Evolutionary conservation across 2,113 vertebrate species (phyloP).

Genomic region (western clawed frog (Xenopus tropicalis)): UCB_Xtro_10.0 CM004450.2:56799501-56800000

Average conservation of each 20-base stretch:
- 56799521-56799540: too few relatives aligned
- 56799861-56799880: constrained; percentile 32
- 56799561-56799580: too few relatives aligned
- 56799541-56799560: too few relatives aligned
- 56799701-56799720: too few relatives aligned
- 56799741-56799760: too few relatives aligned
- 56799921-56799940: constrained; percentile 23
- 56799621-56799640: constrained; percentile 30
- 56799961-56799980: constrained; percentile 25
- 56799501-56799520: too few relatives aligned
- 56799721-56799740: too few relatives aligned
- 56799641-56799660: not conserved
- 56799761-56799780: not conserved
- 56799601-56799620: too few relatives aligned
- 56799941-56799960: constrained; percentile 34
- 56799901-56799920: constrained; percentile 33
- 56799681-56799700: too few relatives aligned
- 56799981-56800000: constrained; percentile 12
- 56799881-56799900: constrained; percentile 33
- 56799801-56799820: constrained; percentile 34
- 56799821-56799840: constrained; percentile 43
- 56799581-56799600: too few relatives aligned
- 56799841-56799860: constrained; percentile 35
- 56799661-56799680: too few relatives aligned
- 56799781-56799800: constrained; percentile 29